Evolutionary conservation across 2,797 vertebrate species (phyloP).

Genomic region (Aythya fuligula): DNA sequence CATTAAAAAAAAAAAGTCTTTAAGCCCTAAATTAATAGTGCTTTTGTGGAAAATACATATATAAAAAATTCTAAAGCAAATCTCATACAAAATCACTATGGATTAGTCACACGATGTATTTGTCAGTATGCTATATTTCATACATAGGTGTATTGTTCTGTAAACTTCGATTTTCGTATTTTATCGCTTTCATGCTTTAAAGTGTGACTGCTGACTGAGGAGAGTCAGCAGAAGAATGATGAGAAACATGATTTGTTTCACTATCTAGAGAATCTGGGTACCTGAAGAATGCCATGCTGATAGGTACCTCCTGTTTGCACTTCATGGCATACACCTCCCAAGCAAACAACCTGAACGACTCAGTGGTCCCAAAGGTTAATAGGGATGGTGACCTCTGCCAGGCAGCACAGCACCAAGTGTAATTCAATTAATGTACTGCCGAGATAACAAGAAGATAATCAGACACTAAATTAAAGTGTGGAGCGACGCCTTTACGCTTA

Average conservation of each 20-base stretch:
- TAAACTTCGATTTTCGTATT: not conserved
- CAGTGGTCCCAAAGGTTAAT: accelerated
- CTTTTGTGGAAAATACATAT: not conserved
- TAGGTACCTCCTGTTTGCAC: not conserved
- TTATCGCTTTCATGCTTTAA: not conserved
- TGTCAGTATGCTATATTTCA: not conserved
- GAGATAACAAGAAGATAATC: not conserved
- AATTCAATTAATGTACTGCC: not conserved
- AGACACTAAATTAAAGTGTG: not conserved
- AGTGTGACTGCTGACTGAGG: not conserved
- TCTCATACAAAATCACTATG: not conserved
- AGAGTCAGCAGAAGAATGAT: not conserved
- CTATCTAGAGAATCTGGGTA: not conserved
- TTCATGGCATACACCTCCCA: not conserved
- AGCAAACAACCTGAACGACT: not conserved
- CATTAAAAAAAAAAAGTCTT: not conserved
- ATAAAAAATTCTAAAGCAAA: not conserved
- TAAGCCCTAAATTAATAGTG: not conserved
- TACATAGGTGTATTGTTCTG: not conserved
- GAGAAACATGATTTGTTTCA: not conserved
- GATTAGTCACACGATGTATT: not conserved
- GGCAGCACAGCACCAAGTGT: not conserved
- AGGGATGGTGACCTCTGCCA: not conserved
- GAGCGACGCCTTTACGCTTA: not conserved
- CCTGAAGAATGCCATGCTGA: not conserved